These are phyloP conservation scores for Procambarus virginalis DNA, from an alignment of 1,140 invertebrate species.

Conservation along the genomic window DNA sequence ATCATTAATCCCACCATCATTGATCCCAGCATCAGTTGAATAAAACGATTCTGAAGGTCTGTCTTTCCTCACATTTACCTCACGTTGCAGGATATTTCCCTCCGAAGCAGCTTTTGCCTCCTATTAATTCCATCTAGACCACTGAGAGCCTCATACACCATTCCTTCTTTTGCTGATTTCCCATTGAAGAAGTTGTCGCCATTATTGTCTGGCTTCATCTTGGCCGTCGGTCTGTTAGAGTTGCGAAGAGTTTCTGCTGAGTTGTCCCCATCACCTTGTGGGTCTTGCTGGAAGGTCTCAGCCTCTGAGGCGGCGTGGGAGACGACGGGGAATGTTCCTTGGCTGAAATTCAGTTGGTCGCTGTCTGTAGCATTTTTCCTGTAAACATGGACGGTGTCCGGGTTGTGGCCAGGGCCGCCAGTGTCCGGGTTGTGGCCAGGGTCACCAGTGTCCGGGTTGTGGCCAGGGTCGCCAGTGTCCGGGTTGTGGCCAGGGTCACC, in stretches of 20 bases:
- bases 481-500: too few relatives aligned
- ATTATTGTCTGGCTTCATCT: background rate
- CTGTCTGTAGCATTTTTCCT: too few relatives aligned
- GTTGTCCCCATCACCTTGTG: background rate
- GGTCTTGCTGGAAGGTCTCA: background rate
- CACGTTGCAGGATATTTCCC: background rate
- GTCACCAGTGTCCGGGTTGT: too few relatives aligned
- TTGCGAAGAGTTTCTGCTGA: background rate
- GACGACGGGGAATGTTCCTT: too few relatives aligned
- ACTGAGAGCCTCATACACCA: background rate
- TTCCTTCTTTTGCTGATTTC: background rate
- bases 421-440: too few relatives aligned
- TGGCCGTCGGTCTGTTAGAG: background rate
- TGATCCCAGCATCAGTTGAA: background rate
- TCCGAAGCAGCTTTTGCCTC: background rate
- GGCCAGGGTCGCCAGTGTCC: too few relatives aligned
- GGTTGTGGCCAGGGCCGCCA: too few relatives aligned
- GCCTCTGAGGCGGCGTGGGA: too few relatives aligned
- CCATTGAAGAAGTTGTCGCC: background rate
- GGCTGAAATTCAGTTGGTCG: too few relatives aligned
- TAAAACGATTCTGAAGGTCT: background rate
- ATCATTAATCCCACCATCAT: too few relatives aligned
- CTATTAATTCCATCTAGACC: background rate
- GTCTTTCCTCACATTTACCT: background rate
- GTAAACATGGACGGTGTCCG: too few relatives aligned